These are phyloP conservation scores for Yponomeuta sedellus DNA, from an alignment of 2,888 invertebrate species.

Conservation along the genomic window DNA sequence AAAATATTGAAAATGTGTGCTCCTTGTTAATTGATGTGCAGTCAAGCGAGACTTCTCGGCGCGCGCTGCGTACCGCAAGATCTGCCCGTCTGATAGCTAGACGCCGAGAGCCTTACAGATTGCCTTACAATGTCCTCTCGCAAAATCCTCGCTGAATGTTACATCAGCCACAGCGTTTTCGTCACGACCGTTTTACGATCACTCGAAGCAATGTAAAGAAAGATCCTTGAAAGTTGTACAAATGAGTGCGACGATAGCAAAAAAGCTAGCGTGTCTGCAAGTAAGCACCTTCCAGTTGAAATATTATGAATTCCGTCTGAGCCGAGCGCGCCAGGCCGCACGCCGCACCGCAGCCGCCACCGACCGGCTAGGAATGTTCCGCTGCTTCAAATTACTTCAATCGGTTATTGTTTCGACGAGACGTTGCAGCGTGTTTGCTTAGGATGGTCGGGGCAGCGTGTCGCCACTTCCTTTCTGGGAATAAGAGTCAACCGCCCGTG, in stretches of 20 bases:
- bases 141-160: not conserved
- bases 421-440: not conserved
- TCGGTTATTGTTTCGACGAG: not conserved
- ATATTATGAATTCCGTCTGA: conserved; percentile 26
- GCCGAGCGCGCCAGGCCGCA: not conserved
- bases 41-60: not conserved
- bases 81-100: not conserved
- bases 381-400: not conserved
- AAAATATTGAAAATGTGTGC: too few relatives aligned
- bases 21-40: too few relatives aligned
- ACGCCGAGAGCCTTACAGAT: not conserved
- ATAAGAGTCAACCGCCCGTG: not conserved
- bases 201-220: not conserved
- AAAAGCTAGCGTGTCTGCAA: conserved; percentile 21
- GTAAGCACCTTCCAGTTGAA: conserved; percentile 20
- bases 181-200: not conserved
- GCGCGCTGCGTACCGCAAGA: not conserved
- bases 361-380: not conserved
- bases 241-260: not conserved
- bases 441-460: not conserved
- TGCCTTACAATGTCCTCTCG: not conserved
- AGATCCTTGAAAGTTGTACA: not conserved
- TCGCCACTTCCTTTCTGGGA: not conserved
- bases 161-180: not conserved
- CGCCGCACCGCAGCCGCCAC: not conserved